Percentiles rank a stretch among this genome's conserved stretches.
phyloP scores from a whole-genome alignment of 2,797 vertebrate genomes.

The Moxostoma hubbsi region DNA sequence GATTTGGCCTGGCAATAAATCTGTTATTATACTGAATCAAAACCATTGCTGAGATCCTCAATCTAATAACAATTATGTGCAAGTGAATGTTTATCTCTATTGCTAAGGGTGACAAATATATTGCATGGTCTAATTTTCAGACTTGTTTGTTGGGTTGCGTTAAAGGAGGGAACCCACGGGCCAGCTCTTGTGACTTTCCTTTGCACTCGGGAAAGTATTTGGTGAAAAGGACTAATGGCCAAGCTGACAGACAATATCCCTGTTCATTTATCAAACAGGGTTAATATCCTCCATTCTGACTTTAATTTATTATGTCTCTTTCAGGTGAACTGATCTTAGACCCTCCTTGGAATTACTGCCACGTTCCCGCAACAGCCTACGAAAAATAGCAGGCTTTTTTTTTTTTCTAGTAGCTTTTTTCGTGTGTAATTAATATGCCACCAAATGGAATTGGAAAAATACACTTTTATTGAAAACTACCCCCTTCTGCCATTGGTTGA shows the following conservation, averaged over 20 bases:
- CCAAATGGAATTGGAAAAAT: too few relatives aligned
- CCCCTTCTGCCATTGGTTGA: too few relatives aligned
- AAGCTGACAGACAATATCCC: constrained; percentile 70
- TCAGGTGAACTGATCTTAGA: constrained; percentile 48
- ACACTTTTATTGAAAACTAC: too few relatives aligned
- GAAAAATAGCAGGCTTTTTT: not conserved
- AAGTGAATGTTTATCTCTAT: constrained; percentile 30
- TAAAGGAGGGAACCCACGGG: constrained; percentile 33
- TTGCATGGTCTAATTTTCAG: constrained; percentile 34
- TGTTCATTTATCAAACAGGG: constrained; percentile 77
- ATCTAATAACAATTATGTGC: constrained; percentile 31
- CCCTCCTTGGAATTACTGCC: constrained; percentile 47
- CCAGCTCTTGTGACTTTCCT: constrained; percentile 36
- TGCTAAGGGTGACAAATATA: constrained; percentile 38
- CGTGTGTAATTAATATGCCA: too few relatives aligned
- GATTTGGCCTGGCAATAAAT: not conserved
- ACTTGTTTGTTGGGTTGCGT: constrained; percentile 39
- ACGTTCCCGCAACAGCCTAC: constrained; percentile 11
- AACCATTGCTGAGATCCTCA: constrained; percentile 3
- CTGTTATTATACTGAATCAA: not conserved
- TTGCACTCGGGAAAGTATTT: constrained; percentile 52
- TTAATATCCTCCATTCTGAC: constrained; percentile 71
- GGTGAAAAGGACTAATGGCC: constrained; percentile 67
- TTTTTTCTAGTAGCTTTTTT: not conserved
- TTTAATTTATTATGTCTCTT: constrained; percentile 73